Base-by-base conservation (phyloP, 2,888 invertebrate genomes). In the Miltochrista miniata region DNA sequence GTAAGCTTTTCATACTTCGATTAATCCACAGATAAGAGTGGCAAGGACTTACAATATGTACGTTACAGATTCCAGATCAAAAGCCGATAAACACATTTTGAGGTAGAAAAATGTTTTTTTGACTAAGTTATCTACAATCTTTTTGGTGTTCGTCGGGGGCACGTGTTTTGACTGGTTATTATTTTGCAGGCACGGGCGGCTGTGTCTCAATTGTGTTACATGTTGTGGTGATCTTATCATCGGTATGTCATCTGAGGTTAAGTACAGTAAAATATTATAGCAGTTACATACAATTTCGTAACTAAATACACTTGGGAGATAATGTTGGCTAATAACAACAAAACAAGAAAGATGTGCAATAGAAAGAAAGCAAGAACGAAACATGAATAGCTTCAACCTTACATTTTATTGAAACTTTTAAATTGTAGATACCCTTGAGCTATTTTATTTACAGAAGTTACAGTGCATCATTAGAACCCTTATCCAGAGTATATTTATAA, bases 41-140 rank as follows among this genome's bases (percentile, higher is more conserved):
- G 74, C 83, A 87, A 85, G 85, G 83, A 80, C 79, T 81, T 79
- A 86, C 66, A 87, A 88, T 88, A 84, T 90, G 89, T 88, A 84
- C 88, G 82, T 83, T 86, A 85, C 81, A 87, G 89, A 88, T 88
- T 85, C 81, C 80, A 84, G 88, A 89, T 89, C 74, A 73, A 82
- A 83, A 88, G 86, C 83, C 78, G 90, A 90, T 90, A 90, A 89
- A 86, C 80, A 79, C 74, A 83, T 87, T 24, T 83, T 85, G 79
- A 79, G 77, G 84, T 78, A 79, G 74, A 79, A 81, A 81, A 80
- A 65, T 56, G 76, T 74, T 79, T 81, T 84, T 86, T 82, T 72
- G 62, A 74, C 74, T 70, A 74, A 77, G 71, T 80, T 79, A 87
- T 87, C 85, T 68, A 57, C 57, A 59, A 76, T 76, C 68, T 72